Percentiles rank a stretch among this genome's conserved stretches.
Evolutionary conservation across 2,888 invertebrate species (phyloP).

Genomic region (Philonicus albiceps): DNA sequence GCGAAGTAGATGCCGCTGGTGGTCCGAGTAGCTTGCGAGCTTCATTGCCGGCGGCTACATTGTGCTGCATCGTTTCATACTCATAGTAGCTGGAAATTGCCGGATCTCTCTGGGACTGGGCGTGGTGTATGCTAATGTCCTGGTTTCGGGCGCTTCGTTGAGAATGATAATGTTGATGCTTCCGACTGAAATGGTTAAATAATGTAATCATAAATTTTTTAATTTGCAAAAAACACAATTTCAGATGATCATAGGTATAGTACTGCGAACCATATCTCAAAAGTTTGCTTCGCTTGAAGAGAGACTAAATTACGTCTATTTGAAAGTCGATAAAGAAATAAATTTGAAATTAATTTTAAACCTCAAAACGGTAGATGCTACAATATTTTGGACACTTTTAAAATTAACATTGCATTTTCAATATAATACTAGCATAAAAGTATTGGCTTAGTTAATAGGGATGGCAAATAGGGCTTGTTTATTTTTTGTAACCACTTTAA

Average conservation of each 20-base stretch:
- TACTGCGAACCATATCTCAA: not conserved
- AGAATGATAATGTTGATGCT: conserved; percentile 74
- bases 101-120: conserved; percentile 57
- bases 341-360: not conserved
- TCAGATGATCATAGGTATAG: not conserved
- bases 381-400: too few species aligned
- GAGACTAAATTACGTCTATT: not conserved
- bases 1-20: conserved; percentile 49
- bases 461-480: too few species aligned
- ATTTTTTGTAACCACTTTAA: too few species aligned
- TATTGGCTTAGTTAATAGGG: too few species aligned
- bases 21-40: conserved; percentile 44
- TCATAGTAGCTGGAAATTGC: conserved; percentile 87
- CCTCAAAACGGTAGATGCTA: too few species aligned
- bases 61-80: conserved; percentile 79
- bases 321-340: not conserved
- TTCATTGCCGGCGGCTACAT: conserved; percentile 54
- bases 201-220: not conserved
- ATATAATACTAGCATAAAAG: too few species aligned
- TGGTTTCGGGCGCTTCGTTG: conserved; percentile 69
- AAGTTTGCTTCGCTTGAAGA: not conserved
- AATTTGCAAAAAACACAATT: not conserved
- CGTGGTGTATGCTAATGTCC: conserved; percentile 59
- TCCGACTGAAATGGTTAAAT: conserved; percentile 64
- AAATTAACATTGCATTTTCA: too few species aligned